A percentile compares a stretch with the other conserved stretches of the same genome.
phyloP scores from a whole-genome alignment of 2,797 vertebrate species.

The Sciurus vulgaris region DNA sequence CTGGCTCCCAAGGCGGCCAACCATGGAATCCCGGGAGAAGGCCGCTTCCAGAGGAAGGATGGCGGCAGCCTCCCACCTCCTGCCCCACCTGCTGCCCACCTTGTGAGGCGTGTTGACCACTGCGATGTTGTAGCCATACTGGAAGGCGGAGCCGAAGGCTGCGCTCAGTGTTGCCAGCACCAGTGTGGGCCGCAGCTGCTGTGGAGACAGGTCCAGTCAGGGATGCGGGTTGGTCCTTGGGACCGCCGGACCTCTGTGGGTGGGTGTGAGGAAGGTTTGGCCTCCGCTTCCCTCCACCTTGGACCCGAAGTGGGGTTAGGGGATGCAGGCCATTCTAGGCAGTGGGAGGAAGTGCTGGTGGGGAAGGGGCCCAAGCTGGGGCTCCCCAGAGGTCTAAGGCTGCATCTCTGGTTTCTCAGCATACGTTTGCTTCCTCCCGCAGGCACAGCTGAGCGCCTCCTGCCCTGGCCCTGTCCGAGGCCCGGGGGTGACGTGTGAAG shows the following conservation, averaged over 20 bases:
- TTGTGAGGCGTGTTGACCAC: slow-evolving; percentile 92
- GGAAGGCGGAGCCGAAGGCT: slow-evolving; percentile 94
- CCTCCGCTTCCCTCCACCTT: not conserved
- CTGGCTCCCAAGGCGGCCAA: not conserved
- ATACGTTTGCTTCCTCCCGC: not conserved
- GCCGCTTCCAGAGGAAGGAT: too few species aligned
- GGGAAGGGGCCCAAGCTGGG: not conserved
- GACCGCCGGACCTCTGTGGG: not conserved
- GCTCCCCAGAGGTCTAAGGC: not conserved
- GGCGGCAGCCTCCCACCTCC: not conserved
- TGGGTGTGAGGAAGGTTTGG: not conserved
- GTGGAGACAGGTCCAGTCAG: slow-evolving; percentile 45
- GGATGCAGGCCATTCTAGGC: not conserved
- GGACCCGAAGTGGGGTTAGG: not conserved
- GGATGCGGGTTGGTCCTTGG: not conserved
- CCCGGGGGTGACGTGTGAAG: not conserved
- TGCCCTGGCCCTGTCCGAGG: not conserved
- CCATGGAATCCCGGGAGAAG: accelerated
- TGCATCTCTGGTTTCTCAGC: too few species aligned
- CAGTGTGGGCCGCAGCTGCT: slow-evolving; percentile 89
- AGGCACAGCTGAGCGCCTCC: accelerated
- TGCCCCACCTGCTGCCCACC: slow-evolving; percentile 81
- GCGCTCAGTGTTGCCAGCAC: slow-evolving; percentile 88
- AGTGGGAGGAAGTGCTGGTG: not conserved
- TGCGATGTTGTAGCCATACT: slow-evolving; percentile 94